Base-by-base conservation (phyloP, 2,797 vertebrate genomes). In the Anableps anableps region DNA sequence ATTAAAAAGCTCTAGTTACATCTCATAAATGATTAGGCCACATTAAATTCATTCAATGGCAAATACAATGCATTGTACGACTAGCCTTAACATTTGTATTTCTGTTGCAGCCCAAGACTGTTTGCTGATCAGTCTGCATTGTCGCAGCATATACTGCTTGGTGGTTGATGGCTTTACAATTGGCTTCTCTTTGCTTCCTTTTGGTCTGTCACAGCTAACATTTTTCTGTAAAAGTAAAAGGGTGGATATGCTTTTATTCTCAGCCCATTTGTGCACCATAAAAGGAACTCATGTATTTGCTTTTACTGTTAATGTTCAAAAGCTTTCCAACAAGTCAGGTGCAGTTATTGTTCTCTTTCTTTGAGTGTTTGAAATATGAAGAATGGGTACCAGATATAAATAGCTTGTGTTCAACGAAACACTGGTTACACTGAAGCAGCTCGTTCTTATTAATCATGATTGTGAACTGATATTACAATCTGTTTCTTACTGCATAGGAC, bases 211-310 rank as follows among this genome's bases (percentile, higher is more conserved):
- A 82, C 36, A 85, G 83, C 82, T 83, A 85, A 88, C 77, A 78
- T 74, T 82, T 19, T 78, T 75, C n/a, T 76, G 77, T 47, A 68
- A 51, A 43, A 50, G 76, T 68, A 73, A 92, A 85, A 31, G 72
- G 76, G 84, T 71, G 29, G 60, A 86, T 74, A 84, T 79, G 77
- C 84, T 83, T 89, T 87, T 84, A 81, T 91, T 72, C 55, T 81
- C 81, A 73, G 70, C 58, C 74, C 64, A 72, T 84, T 79, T 76
- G 84, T 83, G 75, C 36, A 82, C 76, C 82, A 73, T 82, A 83
- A 86, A 64, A 60, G 64, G 48, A 26, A 45, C 21, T 26, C 48
- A 76, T 60, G 60, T 73, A 77, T 86, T 87, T 82, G 80, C 83
- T 85, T 87, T 78, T 50, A 84, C 38, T 76, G 53, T 83, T 80